Conservation (phyloP, 1,140 invertebrate species). For the Drosophila nikananu region DNA sequence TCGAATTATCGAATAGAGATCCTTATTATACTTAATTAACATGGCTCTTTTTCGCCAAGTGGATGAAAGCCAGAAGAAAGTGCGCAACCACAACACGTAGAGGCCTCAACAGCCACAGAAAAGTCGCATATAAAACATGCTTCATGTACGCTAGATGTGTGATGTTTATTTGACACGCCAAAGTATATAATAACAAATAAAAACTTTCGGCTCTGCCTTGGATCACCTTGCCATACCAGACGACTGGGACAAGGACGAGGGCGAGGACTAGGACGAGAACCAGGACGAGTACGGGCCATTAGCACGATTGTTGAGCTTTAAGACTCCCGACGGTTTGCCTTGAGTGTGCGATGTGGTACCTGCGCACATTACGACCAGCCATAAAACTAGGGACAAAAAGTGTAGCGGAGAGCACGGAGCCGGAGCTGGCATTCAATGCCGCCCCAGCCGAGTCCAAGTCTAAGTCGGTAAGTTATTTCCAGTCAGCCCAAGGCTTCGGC, state of each 20-base stretch:
- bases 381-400: conserved; percentile 67
- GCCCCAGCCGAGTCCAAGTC: not conserved
- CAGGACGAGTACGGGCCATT: conserved; percentile 75
- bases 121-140: conserved; percentile 76
- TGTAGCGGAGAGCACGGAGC: conserved; percentile 13
- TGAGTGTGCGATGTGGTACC: conserved; percentile 50
- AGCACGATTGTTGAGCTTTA: conserved; percentile 82
- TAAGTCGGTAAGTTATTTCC: conserved; percentile 57
- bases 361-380: conserved; percentile 64
- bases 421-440: conserved; percentile 23
- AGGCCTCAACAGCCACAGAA: conserved; percentile 36
- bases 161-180: conserved; percentile 84
- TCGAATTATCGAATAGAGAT: too few relatives aligned
- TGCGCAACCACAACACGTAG: conserved; percentile 78
- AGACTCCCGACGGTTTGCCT: conserved; percentile 60
- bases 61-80: conserved; percentile 32
- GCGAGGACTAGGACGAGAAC: conserved; percentile 24
- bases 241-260: conserved; percentile 5
- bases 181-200: conserved; percentile 84
- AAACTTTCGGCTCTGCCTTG: conserved; percentile 73
- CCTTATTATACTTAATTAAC: not conserved
- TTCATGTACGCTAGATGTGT: conserved; percentile 81
- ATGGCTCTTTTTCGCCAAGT: not conserved
- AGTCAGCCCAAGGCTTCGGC: conserved; percentile 46
- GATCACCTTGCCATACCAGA: conserved; percentile 42